phyloP scores from a whole-genome alignment of 2,113 vertebrate genomes.

The Abramis brama region DNA sequence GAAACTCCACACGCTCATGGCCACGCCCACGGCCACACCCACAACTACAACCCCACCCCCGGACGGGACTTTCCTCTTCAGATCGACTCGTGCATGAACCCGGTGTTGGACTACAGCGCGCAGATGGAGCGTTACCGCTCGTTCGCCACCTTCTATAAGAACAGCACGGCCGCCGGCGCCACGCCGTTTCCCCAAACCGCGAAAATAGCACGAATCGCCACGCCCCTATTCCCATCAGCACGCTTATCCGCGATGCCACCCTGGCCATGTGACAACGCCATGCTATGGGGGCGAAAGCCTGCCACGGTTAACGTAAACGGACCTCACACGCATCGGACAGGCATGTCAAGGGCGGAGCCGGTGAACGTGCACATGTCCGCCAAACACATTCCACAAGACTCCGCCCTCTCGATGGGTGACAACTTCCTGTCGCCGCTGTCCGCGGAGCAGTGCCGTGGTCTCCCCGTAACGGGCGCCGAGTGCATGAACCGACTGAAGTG shows the following conservation, averaged over 20 bases:
- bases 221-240: slow-evolving; percentile 86
- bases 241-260: slow-evolving; percentile 83
- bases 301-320: slow-evolving; percentile 55
- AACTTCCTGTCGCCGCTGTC: slow-evolving; percentile 77
- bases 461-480: slow-evolving; percentile 80
- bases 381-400: slow-evolving; percentile 80
- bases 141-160: slow-evolving; percentile 92
- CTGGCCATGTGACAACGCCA: slow-evolving; percentile 87
- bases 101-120: slow-evolving; percentile 90
- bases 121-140: slow-evolving; percentile 94
- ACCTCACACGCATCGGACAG: slow-evolving; percentile 73
- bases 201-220: slow-evolving; percentile 85
- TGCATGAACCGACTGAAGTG: slow-evolving; percentile 91
- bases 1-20: slow-evolving; percentile 72
- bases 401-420: slow-evolving; percentile 78
- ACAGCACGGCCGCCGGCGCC: slow-evolving; percentile 82
- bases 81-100: slow-evolving; percentile 85
- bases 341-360: slow-evolving; percentile 82
- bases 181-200: slow-evolving; percentile 88
- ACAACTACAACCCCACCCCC: slow-evolving; percentile 64
- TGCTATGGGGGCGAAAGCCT: slow-evolving; percentile 78
- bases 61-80: slow-evolving; percentile 86
- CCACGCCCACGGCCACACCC: slow-evolving; percentile 54
- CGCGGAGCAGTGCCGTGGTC: slow-evolving; percentile 71
- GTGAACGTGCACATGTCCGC: slow-evolving; percentile 80